phyloP scores from a whole-genome alignment of 2,113 vertebrate species.

The Desmodus rotundus region DNA sequence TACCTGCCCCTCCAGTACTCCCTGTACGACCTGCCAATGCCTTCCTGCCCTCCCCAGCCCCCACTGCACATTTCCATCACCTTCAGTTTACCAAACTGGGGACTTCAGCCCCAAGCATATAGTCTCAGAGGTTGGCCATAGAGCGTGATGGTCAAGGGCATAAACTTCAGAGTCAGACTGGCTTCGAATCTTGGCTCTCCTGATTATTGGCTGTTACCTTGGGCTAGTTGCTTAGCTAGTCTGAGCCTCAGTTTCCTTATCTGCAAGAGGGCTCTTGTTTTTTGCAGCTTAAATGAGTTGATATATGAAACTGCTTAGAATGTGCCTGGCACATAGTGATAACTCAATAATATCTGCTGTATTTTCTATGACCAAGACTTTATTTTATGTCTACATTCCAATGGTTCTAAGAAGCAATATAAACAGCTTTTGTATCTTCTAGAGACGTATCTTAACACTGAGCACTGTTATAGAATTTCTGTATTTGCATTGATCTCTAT shows the following conservation, averaged over 20 bases:
- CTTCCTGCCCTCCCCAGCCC: not conserved
- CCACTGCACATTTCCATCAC: not conserved
- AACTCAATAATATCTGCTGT: not conserved
- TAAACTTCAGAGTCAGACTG: not conserved
- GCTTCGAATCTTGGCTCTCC: not conserved
- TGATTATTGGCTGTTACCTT: not conserved
- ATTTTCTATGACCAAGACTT: not conserved
- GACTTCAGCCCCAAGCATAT: not conserved
- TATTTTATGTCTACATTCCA: not conserved
- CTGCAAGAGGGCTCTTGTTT: not conserved
- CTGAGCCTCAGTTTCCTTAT: slow-evolving; percentile 18
- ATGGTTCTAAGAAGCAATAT: not conserved
- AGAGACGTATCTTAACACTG: not conserved
- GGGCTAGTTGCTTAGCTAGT: not conserved
- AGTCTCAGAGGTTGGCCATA: not conserved
- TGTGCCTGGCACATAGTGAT: not conserved
- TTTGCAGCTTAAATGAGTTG: not conserved
- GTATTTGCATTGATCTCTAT: not conserved
- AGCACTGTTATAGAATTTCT: not conserved
- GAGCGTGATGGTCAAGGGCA: not conserved
- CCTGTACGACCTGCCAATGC: not conserved
- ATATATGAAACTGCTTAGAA: not conserved
- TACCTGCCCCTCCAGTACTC: not conserved
- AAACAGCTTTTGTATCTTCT: not conserved
- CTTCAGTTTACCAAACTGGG: not conserved